Percentiles rank a stretch among this genome's conserved stretches.
Conservation (phyloP, 2,888 invertebrate species). For the Torymus auratus region DNA sequence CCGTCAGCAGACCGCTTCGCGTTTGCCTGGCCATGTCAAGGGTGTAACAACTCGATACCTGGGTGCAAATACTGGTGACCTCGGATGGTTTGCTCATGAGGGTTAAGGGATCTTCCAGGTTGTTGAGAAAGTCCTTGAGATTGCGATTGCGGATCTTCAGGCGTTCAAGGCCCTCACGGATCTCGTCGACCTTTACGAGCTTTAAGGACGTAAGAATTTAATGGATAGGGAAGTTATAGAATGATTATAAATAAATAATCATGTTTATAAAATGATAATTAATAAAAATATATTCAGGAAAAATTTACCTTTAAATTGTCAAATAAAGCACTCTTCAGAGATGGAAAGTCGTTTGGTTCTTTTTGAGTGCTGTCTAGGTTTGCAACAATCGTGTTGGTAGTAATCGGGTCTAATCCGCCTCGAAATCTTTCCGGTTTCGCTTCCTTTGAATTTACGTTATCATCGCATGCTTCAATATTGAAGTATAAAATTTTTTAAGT, state of each 20-base stretch:
- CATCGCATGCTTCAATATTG: not conserved
- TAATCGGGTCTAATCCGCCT: not conserved
- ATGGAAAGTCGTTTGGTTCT: not conserved
- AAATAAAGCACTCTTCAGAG: not conserved
- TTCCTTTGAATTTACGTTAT: not conserved
- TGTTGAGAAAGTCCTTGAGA: conserved; percentile 45
- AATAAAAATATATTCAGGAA: too few relatives aligned
- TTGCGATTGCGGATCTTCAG: conserved; percentile 61
- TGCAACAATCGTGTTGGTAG: not conserved
- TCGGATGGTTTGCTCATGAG: conserved; percentile 20
- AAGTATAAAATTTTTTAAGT: not conserved
- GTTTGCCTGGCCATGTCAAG: conserved; percentile 36
- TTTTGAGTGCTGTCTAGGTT: not conserved
- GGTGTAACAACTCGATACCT: conserved; percentile 25
- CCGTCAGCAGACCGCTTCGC: conserved; percentile 52
- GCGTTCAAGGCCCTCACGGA: conserved; percentile 59
- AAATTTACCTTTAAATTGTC: conserved; percentile 30
- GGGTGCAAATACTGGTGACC: conserved; percentile 8
- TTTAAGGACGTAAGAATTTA: conserved; percentile 12
- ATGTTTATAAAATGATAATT: too few relatives aligned
- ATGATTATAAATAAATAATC: too few relatives aligned
- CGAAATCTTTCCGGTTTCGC: not conserved
- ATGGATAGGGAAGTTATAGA: too few relatives aligned
- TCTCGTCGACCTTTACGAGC: conserved; percentile 55
- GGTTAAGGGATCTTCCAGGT: conserved; percentile 32